Evolutionary conservation across 2,113 vertebrate species (phyloP).

Genomic region (Ardeotis arabs): DNA sequence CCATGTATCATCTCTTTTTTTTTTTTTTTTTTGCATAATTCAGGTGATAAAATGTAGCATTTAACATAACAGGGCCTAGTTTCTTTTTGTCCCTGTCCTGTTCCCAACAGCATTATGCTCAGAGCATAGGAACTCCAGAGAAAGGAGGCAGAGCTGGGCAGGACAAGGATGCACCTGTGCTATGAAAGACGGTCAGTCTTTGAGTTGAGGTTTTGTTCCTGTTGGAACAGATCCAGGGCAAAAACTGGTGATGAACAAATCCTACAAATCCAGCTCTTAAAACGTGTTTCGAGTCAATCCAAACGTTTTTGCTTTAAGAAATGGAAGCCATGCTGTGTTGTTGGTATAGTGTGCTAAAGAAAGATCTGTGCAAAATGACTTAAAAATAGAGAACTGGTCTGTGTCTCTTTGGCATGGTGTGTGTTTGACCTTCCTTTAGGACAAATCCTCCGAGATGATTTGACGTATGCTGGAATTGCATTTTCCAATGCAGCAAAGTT

Average conservation of each 20-base stretch:
- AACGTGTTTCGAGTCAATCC: background rate
- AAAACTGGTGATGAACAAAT: background rate
- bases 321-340: rapidly evolving
- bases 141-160: background rate
- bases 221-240: background rate
- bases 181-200: background rate
- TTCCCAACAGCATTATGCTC: background rate
- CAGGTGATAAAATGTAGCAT: background rate
- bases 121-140: background rate
- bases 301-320: background rate
- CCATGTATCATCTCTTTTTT: background rate
- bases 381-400: background rate
- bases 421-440: background rate
- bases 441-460: background rate
- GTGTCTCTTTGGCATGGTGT: background rate
- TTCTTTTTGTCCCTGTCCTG: background rate
- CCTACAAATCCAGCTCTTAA: background rate
- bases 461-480: background rate
- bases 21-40: background rate
- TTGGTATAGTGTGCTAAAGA: background rate
- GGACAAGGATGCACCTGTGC: background rate
- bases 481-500: background rate
- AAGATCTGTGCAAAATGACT: background rate
- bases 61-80: background rate
- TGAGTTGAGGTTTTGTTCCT: background rate